phyloP scores from a whole-genome alignment of 2,113 vertebrate genomes.

The Tetrax tetrax region DNA sequence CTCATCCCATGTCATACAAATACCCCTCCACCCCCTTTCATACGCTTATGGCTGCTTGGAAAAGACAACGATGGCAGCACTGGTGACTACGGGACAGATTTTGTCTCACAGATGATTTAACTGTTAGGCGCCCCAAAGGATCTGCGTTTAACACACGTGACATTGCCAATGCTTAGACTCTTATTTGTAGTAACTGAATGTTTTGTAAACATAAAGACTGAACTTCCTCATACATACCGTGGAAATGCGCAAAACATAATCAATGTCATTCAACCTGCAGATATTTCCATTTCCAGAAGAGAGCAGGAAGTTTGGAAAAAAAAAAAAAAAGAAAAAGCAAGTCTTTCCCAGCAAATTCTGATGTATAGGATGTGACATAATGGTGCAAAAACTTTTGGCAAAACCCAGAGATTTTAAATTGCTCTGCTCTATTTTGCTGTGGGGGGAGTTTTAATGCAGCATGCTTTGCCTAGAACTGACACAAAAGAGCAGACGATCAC shows the following conservation, averaged over 20 bases:
- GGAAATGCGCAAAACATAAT: not conserved
- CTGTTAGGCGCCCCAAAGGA: not conserved
- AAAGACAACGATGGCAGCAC: not conserved
- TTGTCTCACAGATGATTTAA: not conserved
- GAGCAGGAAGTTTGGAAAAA: not conserved
- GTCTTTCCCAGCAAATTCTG: not conserved
- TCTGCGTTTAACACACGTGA: not conserved
- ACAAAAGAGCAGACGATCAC: not conserved
- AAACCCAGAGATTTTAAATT: not conserved
- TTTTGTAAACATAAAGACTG: not conserved
- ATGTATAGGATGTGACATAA: constrained; percentile 38
- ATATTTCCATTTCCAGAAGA: not conserved
- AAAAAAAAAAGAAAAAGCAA: not conserved
- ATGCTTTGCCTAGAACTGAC: not conserved
- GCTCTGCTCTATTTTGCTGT: not conserved
- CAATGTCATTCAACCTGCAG: not conserved
- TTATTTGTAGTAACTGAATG: not conserved
- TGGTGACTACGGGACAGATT: not conserved
- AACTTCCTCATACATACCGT: not conserved
- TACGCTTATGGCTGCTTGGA: not conserved
- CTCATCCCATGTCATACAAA: not conserved
- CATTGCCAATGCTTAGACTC: not conserved
- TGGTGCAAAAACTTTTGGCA: constrained; percentile 4
- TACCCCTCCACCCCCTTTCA: not conserved
- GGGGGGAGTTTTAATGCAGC: not conserved